Base-by-base conservation (phyloP, 2,888 invertebrate genomes). In the Drosophila trichaetosa region DNA sequence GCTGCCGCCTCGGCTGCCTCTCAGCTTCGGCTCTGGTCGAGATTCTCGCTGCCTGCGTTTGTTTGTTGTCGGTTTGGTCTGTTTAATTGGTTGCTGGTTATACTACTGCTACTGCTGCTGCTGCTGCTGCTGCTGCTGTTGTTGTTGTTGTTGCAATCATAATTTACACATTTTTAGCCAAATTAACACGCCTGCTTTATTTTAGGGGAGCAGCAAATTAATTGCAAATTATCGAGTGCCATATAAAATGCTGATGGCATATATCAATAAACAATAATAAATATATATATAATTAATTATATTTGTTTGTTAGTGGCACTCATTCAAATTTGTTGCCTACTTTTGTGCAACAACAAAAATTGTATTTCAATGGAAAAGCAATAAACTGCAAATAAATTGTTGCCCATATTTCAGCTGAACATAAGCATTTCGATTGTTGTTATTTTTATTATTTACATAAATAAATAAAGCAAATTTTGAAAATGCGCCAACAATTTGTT, bases 21-120 rank as follows among this genome's bases (percentile, higher is more conserved):
- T 38, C 36, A 48, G 69, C 66, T 63, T 59, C 69, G 66, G 73
- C 74, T 73, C 49, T 58, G 57, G 68, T 33, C 52, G 71, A 61
- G 49, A 34, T 57, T 62, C 56, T 21, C 42, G 64, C 36, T 46
- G 71, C 33, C 33, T 51, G 61, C 61, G 48, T 67, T 71, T 75
- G 60, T 69, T 73, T 78, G 71, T 78, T 84, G 78, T 80, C 70
- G 71, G 64, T 8, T 73, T 69, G 58, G 48, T 60, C 76, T 36
- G 73, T 72, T 72, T 76, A 76, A 72, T 78, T 78, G 74, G 52
- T 53, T 69, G 58, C 46, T 54, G 40, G 36, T 31, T 46, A 24
- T 36, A 16, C 36, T 16, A 7, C 16, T 38, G 8, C 36, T 11
- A 8, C 38, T 59, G 48, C 18, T 63, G 29, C 21, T 29, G 53